These are phyloP conservation scores for Cepphus grylle DNA, from an alignment of 2,113 vertebrate species.

Conservation along the genomic window DNA sequence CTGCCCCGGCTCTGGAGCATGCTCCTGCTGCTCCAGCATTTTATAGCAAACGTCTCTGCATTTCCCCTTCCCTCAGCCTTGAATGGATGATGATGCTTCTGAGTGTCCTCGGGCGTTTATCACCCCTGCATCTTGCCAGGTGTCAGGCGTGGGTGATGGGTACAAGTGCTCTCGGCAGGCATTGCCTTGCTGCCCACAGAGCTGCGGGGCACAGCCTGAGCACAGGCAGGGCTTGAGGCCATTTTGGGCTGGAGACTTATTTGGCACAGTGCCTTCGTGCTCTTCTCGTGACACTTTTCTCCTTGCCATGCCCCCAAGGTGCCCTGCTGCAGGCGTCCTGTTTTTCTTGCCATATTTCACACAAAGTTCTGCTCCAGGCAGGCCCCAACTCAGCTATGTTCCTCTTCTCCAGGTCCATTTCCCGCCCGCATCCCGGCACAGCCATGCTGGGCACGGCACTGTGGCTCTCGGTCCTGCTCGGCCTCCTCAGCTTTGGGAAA, in stretches of 20 bases:
- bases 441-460: neutral
- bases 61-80: neutral
- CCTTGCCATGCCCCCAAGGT: neutral
- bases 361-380: neutral
- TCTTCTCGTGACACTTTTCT: neutral
- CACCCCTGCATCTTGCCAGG: neutral
- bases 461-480: neutral
- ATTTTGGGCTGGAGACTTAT: neutral
- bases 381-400: neutral
- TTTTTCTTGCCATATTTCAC: accelerated
- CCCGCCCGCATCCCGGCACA: neutral
- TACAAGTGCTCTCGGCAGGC: neutral
- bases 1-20: neutral
- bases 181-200: neutral
- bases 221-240: neutral
- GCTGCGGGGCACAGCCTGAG: neutral
- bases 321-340: neutral
- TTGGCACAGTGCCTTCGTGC: neutral
- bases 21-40: neutral
- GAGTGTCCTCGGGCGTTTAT: accelerated
- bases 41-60: neutral
- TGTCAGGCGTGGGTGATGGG: neutral
- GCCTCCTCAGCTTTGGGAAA: conserved; percentile 3
- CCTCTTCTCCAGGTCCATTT: neutral
- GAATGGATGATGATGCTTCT: neutral